Evolutionary conservation across 2,888 invertebrate genomes (phyloP), one percentile per base, ranked within the genome.

Genomic region (Mimas tiliae): DNA sequence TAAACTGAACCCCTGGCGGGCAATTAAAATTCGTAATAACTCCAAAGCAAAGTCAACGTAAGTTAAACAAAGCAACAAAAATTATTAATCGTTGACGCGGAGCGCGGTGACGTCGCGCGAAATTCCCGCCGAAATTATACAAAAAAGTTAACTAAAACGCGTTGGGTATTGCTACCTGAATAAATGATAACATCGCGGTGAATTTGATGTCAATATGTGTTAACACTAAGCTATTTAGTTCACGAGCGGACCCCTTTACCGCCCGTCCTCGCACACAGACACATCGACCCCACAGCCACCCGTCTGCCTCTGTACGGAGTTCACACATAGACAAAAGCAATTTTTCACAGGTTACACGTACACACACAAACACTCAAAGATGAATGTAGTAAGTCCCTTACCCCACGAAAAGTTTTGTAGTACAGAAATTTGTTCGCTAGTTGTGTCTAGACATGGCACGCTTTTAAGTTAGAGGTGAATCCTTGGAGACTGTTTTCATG

Each of bases 211-310:
- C 93, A 93, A 93, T 93, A 93, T 93, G 93, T 93, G 93, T 93
- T 93, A 93, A 93, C 93, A 92, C 92, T 93, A 93, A 93, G 93
- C 93, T 93, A 93, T 93, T 93, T 93, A 93, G 93, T 93, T 93
- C 92, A 92, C 90, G 90, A 92, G 86, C 86, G 81, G 83, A 83
- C 87, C 88, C 90, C 88, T 87, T 87, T 81, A 71, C 80, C 84
- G 73, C 83, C 83, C 81, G 53, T 64, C 71, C 84, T 83, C 83
- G 74, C 70, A 78, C 82, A 73, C 90, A 88, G 89, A 14, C 27
- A 68, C 45, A 65, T 62, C 1, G 6, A 6, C 65, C 68, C 80
- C 75, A 71, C 72, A 67, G 64, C 68, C 77, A 68, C 81, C 81
- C 79, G 58, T 63, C 47, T 73, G 62, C 62, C 65, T 47, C 67